phyloP scores from a whole-genome alignment of 2,797 vertebrate genomes.

The Trachurus trachurus region DNA sequence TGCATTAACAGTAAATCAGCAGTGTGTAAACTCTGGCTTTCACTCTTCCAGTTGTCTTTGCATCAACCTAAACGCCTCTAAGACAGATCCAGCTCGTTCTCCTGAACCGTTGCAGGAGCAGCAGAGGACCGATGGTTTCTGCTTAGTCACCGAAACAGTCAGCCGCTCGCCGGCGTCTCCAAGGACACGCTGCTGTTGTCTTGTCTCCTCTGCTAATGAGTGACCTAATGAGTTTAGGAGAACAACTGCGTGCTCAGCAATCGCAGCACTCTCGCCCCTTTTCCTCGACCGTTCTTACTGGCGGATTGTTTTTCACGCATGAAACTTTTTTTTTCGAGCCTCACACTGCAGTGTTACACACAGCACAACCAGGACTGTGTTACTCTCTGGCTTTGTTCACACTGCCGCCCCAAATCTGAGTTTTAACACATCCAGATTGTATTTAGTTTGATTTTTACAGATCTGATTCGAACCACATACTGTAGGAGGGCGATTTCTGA shows the following conservation, averaged over 20 bases:
- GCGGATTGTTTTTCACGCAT: not conserved
- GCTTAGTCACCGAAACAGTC: constrained; percentile 45
- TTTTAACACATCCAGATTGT: no score
- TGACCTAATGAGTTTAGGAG: constrained; percentile 55
- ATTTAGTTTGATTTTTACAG: no score
- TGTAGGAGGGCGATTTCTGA: no score
- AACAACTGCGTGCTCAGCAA: constrained; percentile 35
- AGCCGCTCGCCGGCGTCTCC: constrained; percentile 23
- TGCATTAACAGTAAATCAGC: no score
- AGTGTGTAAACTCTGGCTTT: no score
- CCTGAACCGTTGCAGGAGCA: not conserved
- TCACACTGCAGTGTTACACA: not conserved
- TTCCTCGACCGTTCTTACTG: not conserved
- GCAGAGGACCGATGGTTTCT: constrained; percentile 25
- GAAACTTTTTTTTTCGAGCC: not conserved
- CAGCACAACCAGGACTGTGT: not conserved
- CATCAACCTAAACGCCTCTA: not conserved
- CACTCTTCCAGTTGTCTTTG: no score
- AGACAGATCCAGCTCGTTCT: not conserved
- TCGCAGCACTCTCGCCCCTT: not conserved
- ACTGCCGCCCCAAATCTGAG: no score
- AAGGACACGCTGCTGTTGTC: not conserved
- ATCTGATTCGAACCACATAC: no score
- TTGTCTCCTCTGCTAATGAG: constrained; percentile 45
- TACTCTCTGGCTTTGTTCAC: not conserved